Evolutionary conservation across 2,797 vertebrate species (phyloP).

Genomic region (Streptopelia turtur): DNA sequence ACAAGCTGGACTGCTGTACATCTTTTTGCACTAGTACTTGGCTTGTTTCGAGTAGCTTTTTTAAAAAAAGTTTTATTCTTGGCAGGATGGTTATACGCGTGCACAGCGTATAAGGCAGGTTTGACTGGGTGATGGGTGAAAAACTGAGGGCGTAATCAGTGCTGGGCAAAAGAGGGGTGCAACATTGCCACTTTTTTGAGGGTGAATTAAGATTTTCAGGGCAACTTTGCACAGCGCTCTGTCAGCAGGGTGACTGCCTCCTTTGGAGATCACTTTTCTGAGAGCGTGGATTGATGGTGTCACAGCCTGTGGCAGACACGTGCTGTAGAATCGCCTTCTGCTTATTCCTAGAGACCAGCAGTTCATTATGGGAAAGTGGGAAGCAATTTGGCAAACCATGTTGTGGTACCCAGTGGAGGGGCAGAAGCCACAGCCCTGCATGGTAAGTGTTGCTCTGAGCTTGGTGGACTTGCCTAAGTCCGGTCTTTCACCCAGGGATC

Average conservation of each 20-base stretch:
- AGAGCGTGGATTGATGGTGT: neutral
- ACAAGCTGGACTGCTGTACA: neutral
- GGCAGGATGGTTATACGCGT: accelerated
- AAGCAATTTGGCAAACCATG: neutral
- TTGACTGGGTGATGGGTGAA: neutral
- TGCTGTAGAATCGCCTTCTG: neutral
- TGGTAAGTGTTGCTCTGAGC: neutral
- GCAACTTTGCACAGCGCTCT: neutral
- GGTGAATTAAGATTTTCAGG: neutral
- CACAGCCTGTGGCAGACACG: accelerated
- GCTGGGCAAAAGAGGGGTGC: neutral
- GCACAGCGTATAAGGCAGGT: neutral
- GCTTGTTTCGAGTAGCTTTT: neutral
- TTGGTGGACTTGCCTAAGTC: neutral
- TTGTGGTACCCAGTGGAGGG: neutral
- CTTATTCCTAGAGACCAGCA: neutral
- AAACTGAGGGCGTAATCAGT: neutral
- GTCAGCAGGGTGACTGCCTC: neutral
- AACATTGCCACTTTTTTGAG: neutral
- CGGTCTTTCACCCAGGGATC: neutral
- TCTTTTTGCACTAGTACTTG: neutral
- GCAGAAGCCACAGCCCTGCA: neutral
- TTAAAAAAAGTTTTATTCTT: neutral
- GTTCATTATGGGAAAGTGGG: neutral
- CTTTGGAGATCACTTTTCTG: neutral